A percentile compares a stretch with the other conserved stretches of the same genome.
These are phyloP conservation scores for Augochlora pura DNA, from an alignment of 1,140 invertebrate species.

Conservation along the genomic window DNA sequence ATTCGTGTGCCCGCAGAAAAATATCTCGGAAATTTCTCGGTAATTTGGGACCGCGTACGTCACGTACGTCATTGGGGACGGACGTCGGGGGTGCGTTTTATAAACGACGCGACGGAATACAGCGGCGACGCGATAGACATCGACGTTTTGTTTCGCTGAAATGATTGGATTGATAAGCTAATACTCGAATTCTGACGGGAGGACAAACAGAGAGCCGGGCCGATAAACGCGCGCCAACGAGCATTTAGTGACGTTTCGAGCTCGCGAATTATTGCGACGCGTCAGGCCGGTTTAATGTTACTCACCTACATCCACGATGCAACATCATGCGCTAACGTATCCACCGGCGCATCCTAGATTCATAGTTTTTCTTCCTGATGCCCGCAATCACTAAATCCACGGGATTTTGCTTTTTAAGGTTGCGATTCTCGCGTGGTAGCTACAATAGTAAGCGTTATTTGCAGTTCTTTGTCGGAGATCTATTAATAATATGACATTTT, in stretches of 20 bases:
- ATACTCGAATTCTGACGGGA: conserved; percentile 46
- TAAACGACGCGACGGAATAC: conserved; percentile 1
- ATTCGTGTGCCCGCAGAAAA: too few species aligned
- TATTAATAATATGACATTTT: too few species aligned
- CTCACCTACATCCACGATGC: background rate
- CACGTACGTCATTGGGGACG: background rate
- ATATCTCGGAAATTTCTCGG: too few species aligned
- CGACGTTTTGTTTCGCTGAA: conserved; percentile 33
- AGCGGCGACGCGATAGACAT: background rate
- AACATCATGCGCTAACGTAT: conserved; percentile 3
- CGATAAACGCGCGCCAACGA: conserved; percentile 41
- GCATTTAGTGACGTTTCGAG: conserved; percentile 36
- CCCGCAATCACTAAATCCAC: background rate
- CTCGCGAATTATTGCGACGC: conserved; percentile 42
- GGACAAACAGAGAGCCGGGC: conserved; percentile 34
- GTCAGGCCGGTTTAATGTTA: conserved; percentile 34
- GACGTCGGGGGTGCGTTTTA: background rate
- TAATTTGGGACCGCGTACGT: too few species aligned
- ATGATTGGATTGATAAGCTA: conserved; percentile 53
- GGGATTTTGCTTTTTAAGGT: too few species aligned
- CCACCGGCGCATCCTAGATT: background rate
- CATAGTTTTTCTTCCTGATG: too few species aligned
- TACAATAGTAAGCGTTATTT: too few species aligned
- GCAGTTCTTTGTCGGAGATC: too few species aligned
- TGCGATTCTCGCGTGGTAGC: too few species aligned